Base-by-base conservation (phyloP, 2,888 invertebrate genomes). In the Drosophila bunnanda region DNA sequence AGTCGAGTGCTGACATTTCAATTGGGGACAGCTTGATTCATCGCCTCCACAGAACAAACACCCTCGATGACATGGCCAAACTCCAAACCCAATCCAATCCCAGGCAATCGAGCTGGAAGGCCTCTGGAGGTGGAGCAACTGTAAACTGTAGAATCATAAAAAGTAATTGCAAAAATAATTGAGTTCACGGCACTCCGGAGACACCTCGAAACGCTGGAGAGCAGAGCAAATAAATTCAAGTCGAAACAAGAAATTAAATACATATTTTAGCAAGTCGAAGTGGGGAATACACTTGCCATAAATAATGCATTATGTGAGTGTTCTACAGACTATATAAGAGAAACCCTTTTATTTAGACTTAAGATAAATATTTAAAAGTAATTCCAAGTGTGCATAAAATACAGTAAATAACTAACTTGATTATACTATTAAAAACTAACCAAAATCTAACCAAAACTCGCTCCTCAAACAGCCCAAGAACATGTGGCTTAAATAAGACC, bases 111-210 rank as follows among this genome's bases (percentile, higher is more conserved):
- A 38, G 54, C 32, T 38, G 25, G 57, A 58, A 53, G 64, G 65
- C 59, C 57, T 48, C 78, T 28, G 32, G 53, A 72, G 64, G 54
- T 44, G 54, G 38, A 61, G 48, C 68, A 68, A 68, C 68, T 68
- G 66, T 68, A 72, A 70, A 74, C 72, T 48, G 61, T 68, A 60
- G 76, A 80, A 66, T 64, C 57, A 58, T 66, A 71, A 78, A 79
- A 75, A 73, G 75, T 82, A 88, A 88, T 88, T 83, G 77, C 86
- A 72, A 88, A 88, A 86, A 86, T 83, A 83, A 83, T 83, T 83
- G 83, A 83, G 83, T 86, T 83, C 88, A 83, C 75, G 80, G 66
- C 88, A 80, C 83, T 76, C 86, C 50, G 67, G 88, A 82, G 88
- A 75, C 61, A 68, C 50, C 25, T 32, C 30, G 48, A 55, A 64